A percentile compares a stretch with the other conserved stretches of the same genome.
Evolutionary conservation across 1,140 invertebrate species (phyloP).

Genomic region (Nasonia vitripennis): DNA sequence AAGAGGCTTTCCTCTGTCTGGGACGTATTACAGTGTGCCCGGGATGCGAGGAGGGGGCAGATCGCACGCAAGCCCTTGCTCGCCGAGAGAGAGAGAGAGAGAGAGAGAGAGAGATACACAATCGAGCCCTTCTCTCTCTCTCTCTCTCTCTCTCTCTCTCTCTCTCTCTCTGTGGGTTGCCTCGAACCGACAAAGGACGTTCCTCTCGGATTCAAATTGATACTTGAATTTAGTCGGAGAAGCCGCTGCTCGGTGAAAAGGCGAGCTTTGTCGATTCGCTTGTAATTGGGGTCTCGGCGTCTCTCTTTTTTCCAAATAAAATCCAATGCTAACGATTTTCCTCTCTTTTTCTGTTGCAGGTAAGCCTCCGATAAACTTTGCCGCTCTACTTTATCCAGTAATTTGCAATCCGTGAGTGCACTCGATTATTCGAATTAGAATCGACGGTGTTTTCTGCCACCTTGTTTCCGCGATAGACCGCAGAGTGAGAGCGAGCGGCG

Average conservation of each 20-base stretch:
- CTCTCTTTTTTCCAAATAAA: neutral
- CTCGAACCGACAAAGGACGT: neutral
- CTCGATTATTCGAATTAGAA: neutral
- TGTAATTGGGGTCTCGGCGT: neutral
- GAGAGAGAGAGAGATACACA: neutral
- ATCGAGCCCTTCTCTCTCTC: neutral
- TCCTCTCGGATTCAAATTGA: slow-evolving; percentile 23
- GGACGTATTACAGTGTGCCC: no score
- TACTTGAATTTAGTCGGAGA: slow-evolving; percentile 3
- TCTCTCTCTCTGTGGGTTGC: neutral
- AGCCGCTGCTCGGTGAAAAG: neutral
- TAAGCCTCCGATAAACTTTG: slow-evolving; percentile 3
- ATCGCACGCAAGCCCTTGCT: neutral
- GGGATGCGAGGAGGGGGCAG: neutral
- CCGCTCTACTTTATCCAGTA: neutral
- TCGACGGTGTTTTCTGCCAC: neutral
- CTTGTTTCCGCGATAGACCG: neutral
- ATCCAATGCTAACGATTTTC: neutral
- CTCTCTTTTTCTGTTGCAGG: slow-evolving; percentile 29
- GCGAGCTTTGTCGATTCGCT: neutral
- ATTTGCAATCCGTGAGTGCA: neutral
- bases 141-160: neutral
- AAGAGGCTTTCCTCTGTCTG: no score
- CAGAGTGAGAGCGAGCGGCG: neutral
- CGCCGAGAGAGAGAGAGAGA: no score